These are phyloP conservation scores for Rhinolophus sinicus DNA, from an alignment of 2,113 vertebrate genomes.

Conservation along the genomic window DNA sequence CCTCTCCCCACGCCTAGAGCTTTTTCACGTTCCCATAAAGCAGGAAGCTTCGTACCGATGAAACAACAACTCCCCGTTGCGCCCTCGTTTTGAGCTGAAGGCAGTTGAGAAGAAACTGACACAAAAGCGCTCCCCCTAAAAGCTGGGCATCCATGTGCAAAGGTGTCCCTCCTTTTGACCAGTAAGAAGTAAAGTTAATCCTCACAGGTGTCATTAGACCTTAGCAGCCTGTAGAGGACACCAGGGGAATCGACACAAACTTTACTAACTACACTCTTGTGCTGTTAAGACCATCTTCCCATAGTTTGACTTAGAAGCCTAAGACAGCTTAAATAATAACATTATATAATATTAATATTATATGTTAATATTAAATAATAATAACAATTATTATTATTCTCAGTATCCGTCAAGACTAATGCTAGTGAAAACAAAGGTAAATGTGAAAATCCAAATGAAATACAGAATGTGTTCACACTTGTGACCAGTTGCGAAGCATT, in stretches of 20 bases:
- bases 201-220: neutral
- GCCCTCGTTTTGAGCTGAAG: neutral
- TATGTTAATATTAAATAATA: too few relatives aligned
- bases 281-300: neutral
- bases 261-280: neutral
- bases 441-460: neutral
- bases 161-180: too few relatives aligned
- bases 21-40: neutral
- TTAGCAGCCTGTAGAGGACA: neutral
- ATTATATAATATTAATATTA: too few relatives aligned
- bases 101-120: neutral
- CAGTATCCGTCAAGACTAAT: neutral
- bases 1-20: rapidly evolving
- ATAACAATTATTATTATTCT: neutral
- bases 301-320: too few relatives aligned
- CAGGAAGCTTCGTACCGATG: too few relatives aligned
- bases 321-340: too few relatives aligned
- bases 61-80: too few relatives aligned
- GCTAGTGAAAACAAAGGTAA: neutral
- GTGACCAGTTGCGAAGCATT: neutral
- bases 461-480: neutral
- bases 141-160: neutral
- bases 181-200: neutral
- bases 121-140: neutral
- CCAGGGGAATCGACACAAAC: neutral